Conservation (phyloP, 1,140 invertebrate species). For the Glossosoma conforme region DNA sequence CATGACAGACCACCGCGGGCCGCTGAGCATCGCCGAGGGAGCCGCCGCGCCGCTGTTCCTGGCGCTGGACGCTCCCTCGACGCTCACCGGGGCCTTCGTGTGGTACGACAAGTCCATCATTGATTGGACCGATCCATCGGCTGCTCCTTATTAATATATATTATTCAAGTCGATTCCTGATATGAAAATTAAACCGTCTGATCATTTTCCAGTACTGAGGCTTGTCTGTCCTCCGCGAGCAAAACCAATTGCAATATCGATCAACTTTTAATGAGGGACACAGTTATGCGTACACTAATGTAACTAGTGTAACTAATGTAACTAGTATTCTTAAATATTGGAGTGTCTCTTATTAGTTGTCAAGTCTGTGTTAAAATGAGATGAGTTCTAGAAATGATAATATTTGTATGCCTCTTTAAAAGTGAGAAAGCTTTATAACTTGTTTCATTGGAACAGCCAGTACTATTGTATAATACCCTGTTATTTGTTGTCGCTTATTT, state of each 20-base stretch:
- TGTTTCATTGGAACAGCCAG: no score
- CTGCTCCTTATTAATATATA: neutral
- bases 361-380: no score
- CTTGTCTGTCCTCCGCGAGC: neutral
- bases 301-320: neutral
- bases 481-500: no score
- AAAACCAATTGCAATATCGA: no score
- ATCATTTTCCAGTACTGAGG: neutral
- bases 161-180: neutral
- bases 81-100: conserved; percentile 41
- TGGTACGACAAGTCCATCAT: conserved; percentile 43
- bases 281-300: neutral
- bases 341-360: no score
- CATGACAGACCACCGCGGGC: conserved; percentile 65
- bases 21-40: conserved; percentile 61
- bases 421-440: no score
- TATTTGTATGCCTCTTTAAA: no score
- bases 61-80: conserved; percentile 41
- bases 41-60: conserved; percentile 40
- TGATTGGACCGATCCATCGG: conserved; percentile 33
- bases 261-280: neutral
- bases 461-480: no score
- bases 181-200: neutral
- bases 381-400: no score
- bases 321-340: no score